Base-by-base conservation (phyloP, 2,113 vertebrate genomes). In the Calonectris borealis region DNA sequence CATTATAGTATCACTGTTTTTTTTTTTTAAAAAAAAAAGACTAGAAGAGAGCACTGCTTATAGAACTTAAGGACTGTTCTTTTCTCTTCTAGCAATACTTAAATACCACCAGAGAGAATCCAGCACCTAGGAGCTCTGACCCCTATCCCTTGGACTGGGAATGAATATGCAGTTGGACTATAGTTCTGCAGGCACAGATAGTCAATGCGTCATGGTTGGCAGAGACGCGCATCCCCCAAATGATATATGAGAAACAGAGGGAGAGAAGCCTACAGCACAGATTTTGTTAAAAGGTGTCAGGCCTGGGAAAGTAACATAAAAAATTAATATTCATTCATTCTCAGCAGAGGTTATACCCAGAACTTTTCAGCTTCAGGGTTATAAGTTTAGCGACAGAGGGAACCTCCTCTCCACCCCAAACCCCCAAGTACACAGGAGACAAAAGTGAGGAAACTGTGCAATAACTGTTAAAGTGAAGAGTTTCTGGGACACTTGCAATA, bases 161-260 rank as follows among this genome's bases (percentile, higher is more conserved):
- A 36, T 61, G 21, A 65, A 61, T 21, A 42, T 3, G 32, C 17
- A 77, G 34, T 4, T 46, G 22, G 16, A 27, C 25, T 55, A 34
- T 6, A 70, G 65, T 8, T 66, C 46, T 80, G 51, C 46, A 72
- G 0, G 6, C 32, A 52, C 14, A 75, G 7, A 75, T 6, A 27
- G n/a, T 31, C 46, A 18, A 1, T 5, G 32, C 13, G 13, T 24
- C 38, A 44, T 0, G 2, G 57, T 29, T 7, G 1, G 57, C 5
- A 1, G 2, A 76, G 38, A 55, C 29, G 40, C 0, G 0, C 2
- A 36, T 34, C 10, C 25, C 19, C 26, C 10, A 20, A 18, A 51
- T 1, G 5, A 36, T 5, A 71, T 5, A 32, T 0, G 10, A 3
- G 15, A n/a, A 17, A 10, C 16, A 6, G 13, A 9, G 17, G 10